Conservation (phyloP, 2,888 invertebrate genomes). For the Catonia carolina region DNA sequence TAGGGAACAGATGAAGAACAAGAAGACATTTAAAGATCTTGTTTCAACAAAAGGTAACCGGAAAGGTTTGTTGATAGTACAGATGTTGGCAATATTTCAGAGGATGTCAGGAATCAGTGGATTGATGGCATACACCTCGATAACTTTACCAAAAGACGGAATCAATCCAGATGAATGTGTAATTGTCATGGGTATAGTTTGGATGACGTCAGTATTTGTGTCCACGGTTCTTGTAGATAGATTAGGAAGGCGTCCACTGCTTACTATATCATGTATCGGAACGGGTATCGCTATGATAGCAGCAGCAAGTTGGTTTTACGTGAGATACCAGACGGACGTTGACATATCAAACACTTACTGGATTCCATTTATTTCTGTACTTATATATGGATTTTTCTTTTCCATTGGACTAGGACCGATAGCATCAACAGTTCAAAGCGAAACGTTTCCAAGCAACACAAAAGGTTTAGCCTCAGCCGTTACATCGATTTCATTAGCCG, state of each 20-base stretch:
- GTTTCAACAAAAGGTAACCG: conserved; percentile 51
- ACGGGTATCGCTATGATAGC: conserved; percentile 28
- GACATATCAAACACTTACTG: conserved; percentile 27
- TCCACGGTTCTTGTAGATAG: conserved; percentile 55
- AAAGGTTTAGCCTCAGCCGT: conserved; percentile 54
- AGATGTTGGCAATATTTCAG: conserved; percentile 52
- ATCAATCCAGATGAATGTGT: conserved; percentile 49
- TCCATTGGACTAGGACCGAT: conserved; percentile 55
- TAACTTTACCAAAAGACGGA: conserved; percentile 50
- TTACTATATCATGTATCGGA: conserved; percentile 48
- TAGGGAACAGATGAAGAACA: conserved; percentile 43
- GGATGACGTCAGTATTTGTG: conserved; percentile 51
- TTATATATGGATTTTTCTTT: conserved; percentile 53
- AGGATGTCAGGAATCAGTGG: conserved; percentile 61
- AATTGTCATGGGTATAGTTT: conserved; percentile 52
- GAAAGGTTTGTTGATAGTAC: conserved; percentile 55
- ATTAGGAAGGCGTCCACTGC: conserved; percentile 56
- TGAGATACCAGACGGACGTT: conserved; percentile 26
- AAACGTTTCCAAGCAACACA: conserved; percentile 56
- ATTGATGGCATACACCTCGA: conserved; percentile 56
- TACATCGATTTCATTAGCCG: conserved; percentile 51
- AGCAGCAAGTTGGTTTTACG: conserved; percentile 29
- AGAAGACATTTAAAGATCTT: conserved; percentile 49
- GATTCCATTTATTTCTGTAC: conserved; percentile 45
- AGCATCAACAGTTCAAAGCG: conserved; percentile 57